These are phyloP conservation scores for Cataglyphis cursor DNA, from an alignment of 2,888 invertebrate species.

Conservation along the genomic window DNA sequence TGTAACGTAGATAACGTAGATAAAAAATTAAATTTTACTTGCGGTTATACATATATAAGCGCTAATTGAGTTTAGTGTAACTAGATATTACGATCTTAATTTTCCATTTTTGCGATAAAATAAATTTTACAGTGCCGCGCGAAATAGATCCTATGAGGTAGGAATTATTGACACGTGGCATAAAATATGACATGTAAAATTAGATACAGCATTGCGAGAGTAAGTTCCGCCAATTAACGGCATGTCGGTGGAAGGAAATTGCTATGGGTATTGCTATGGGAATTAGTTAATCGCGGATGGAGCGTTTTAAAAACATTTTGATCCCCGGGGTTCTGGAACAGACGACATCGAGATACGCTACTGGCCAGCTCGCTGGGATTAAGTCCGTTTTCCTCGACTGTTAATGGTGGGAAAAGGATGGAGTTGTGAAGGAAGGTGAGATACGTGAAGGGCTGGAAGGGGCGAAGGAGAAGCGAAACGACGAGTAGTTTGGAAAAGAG, in stretches of 20 bases:
- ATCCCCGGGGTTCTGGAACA: constrained; percentile 43
- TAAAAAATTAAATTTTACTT: not conserved
- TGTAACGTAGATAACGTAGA: not conserved
- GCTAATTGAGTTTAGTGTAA: not conserved
- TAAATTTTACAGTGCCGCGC: constrained; percentile 5
- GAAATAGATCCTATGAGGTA: not conserved
- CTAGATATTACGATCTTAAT: not conserved
- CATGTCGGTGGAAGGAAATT: constrained; percentile 35
- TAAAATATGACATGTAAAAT: constrained; percentile 23
- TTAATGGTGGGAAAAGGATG: constrained; percentile 51
- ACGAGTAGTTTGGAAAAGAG: constrained; percentile 40
- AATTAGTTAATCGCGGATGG: constrained; percentile 60
- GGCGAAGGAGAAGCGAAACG: not conserved
- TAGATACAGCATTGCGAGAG: constrained; percentile 19
- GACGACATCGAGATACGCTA: constrained; percentile 48
- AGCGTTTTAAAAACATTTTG: constrained; percentile 64
- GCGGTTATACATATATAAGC: not conserved
- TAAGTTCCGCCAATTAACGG: constrained; percentile 29
- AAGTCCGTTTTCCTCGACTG: constrained; percentile 66
- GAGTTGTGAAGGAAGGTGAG: constrained; percentile 36
- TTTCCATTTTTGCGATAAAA: not conserved
- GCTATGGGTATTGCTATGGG: constrained; percentile 6
- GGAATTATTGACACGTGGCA: constrained; percentile 3
- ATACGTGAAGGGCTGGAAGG: constrained; percentile 43
- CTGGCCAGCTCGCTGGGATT: constrained; percentile 65